Conservation (phyloP, 2,888 invertebrate species). For the Limulus polyphemus region DNA sequence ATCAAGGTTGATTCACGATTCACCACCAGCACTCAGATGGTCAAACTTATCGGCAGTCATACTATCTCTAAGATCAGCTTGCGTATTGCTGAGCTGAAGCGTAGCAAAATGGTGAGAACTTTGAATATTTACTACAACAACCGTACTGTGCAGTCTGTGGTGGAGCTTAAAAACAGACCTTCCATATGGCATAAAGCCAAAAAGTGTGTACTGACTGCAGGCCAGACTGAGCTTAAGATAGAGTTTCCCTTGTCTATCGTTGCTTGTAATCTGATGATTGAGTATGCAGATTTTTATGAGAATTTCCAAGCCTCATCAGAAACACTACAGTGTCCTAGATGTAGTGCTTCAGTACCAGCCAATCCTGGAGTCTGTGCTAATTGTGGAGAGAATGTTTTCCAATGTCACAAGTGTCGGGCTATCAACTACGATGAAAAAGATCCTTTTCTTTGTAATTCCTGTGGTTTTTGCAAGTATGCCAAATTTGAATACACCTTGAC, state of each 20-base stretch:
- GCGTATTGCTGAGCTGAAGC: slow-evolving; percentile 85
- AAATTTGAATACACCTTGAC: slow-evolving; percentile 92
- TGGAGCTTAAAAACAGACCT: slow-evolving; percentile 91
- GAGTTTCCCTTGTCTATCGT: slow-evolving; percentile 94
- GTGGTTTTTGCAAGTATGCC: slow-evolving; percentile 98
- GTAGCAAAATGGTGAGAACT: slow-evolving; percentile 92
- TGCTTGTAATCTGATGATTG: slow-evolving; percentile 95
- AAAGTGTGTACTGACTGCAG: slow-evolving; percentile 72
- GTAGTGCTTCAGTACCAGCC: slow-evolving; percentile 90
- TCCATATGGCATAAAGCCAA: slow-evolving; percentile 96
- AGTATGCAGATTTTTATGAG: slow-evolving; percentile 95
- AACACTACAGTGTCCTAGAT: slow-evolving; percentile 87
- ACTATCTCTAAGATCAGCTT: slow-evolving; percentile 87
- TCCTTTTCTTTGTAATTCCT: slow-evolving; percentile 95
- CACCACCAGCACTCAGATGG: slow-evolving; percentile 94
- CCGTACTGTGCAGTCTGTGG: slow-evolving; percentile 81
- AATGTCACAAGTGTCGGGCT: slow-evolving; percentile 96
- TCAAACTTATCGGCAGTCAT: slow-evolving; percentile 87
- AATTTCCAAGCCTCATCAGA: slow-evolving; percentile 86
- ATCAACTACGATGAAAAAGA: slow-evolving; percentile 99
- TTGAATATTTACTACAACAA: slow-evolving; percentile 96
- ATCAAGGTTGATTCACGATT: slow-evolving; percentile 95
- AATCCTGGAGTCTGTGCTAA: slow-evolving; percentile 95
- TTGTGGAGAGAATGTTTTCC: slow-evolving; percentile 97
- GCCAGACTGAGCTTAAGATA: slow-evolving; percentile 89